Conservation (phyloP, 1,140 invertebrate genomes). For the Caenorhabditis remanei region DNA sequence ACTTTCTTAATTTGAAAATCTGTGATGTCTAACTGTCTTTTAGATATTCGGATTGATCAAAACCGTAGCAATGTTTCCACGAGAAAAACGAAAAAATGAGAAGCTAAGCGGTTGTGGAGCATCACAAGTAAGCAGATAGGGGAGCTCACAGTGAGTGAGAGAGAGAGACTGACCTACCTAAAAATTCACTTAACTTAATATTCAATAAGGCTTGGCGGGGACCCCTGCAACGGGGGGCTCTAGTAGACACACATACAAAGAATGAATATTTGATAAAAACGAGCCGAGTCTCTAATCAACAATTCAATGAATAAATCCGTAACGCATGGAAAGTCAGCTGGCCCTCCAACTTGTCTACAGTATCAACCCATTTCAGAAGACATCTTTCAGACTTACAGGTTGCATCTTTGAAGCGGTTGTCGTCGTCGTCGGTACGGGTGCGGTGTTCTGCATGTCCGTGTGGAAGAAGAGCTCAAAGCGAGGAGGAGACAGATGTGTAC, state of each 20-base stretch:
- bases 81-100: conserved; percentile 48
- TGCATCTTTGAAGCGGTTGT: conserved; percentile 47
- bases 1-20: too few species aligned
- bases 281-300: conserved; percentile 56
- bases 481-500: conserved; percentile 39
- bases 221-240: conserved; percentile 25
- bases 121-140: conserved; percentile 25
- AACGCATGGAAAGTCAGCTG: conserved; percentile 48
- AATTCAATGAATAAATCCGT: conserved; percentile 57
- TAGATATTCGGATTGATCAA: too few species aligned
- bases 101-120: conserved; percentile 2
- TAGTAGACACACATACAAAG: conserved; percentile 53
- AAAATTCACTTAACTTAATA: conserved; percentile 57
- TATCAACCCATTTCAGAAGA: background rate
- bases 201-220: conserved; percentile 55
- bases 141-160: conserved; percentile 23
- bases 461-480: conserved; percentile 14
- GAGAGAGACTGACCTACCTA: conserved; percentile 48
- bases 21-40: too few species aligned
- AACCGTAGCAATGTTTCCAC: background rate
- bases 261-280: conserved; percentile 57
- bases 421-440: conserved; percentile 40
- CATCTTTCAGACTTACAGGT: conserved; percentile 12
- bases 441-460: conserved; percentile 49
- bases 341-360: background rate